Evolutionary conservation across 64 coral and sea anemone species (phyloP).

Genomic region (Montipora foliosa): DNA sequence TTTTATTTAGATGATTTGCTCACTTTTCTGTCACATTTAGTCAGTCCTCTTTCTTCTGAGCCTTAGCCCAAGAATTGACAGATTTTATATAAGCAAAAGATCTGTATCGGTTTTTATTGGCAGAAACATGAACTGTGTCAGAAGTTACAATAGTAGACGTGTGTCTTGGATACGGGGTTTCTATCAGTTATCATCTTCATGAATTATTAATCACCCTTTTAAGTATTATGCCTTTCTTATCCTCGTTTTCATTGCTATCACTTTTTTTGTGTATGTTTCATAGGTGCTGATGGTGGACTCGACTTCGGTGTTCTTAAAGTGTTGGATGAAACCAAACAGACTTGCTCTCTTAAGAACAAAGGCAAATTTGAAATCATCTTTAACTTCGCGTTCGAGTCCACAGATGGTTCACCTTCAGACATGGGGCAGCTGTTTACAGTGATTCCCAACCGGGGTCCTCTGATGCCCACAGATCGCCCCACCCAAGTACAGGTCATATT

Average conservation of each 20-base stretch:
- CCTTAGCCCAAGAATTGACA: too few species aligned
- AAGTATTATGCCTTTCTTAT: not conserved
- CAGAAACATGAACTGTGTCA: too few species aligned
- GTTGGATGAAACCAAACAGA: constrained; percentile 92
- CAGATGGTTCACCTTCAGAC: constrained; percentile 69
- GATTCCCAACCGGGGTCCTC: constrained; percentile 80
- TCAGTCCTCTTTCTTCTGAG: too few species aligned
- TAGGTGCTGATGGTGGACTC: constrained; percentile 91
- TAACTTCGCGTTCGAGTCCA: constrained; percentile 90
- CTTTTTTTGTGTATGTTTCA: not conserved
- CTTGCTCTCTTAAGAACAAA: constrained; percentile 95
- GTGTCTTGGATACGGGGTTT: too few species aligned
- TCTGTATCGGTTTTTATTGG: too few species aligned
- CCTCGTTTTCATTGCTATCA: not conserved
- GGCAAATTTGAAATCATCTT: constrained; percentile 96
- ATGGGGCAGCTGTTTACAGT: constrained; percentile 88
- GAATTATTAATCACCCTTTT: too few species aligned
- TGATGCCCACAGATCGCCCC: constrained; percentile 87
- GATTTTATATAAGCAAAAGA: too few species aligned
- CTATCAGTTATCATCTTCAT: too few species aligned
- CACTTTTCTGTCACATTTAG: too few species aligned
- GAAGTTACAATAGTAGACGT: too few species aligned
- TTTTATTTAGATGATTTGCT: too few species aligned
- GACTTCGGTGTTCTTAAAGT: constrained; percentile 94
- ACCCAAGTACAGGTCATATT: constrained; percentile 97